Conservation (phyloP, 2,113 vertebrate genomes). For the Oophaga pumilio region DNA sequence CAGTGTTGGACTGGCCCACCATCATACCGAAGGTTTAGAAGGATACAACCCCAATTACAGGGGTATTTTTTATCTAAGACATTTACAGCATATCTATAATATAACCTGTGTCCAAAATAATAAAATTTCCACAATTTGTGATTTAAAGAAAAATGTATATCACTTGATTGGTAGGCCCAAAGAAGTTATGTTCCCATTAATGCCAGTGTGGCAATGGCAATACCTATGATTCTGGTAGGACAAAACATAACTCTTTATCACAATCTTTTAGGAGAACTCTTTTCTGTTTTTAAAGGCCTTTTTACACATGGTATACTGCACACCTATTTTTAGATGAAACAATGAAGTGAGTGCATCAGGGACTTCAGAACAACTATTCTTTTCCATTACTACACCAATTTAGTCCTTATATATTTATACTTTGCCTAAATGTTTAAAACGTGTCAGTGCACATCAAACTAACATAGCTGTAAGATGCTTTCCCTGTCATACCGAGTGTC, state of each 20-base stretch:
- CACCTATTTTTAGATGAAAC: conserved; percentile 33
- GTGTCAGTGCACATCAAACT: conserved; percentile 4
- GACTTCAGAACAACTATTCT: conserved; percentile 27
- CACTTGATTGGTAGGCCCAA: neutral
- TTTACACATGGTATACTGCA: neutral
- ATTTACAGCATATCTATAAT: too few species aligned
- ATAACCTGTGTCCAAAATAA: too few species aligned
- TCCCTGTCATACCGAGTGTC: neutral
- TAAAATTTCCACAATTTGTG: neutral
- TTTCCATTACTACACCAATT: conserved; percentile 39
- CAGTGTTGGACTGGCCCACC: too few species aligned
- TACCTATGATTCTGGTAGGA: neutral
- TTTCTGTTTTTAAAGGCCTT: neutral
- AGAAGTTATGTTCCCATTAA: neutral
- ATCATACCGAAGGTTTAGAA: too few species aligned
- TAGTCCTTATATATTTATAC: conserved; percentile 44
- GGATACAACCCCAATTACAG: too few species aligned
- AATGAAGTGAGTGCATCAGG: conserved; percentile 19
- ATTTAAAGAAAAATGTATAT: neutral
- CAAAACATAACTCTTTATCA: neutral
- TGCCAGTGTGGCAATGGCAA: neutral
- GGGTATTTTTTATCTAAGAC: too few species aligned
- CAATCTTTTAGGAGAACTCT: neutral
- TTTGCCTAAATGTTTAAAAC: neutral
- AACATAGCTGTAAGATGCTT: neutral